These are phyloP conservation scores for Myrmecobius fasciatus DNA, from an alignment of 2,113 vertebrate genomes.

Conservation along the genomic window DNA sequence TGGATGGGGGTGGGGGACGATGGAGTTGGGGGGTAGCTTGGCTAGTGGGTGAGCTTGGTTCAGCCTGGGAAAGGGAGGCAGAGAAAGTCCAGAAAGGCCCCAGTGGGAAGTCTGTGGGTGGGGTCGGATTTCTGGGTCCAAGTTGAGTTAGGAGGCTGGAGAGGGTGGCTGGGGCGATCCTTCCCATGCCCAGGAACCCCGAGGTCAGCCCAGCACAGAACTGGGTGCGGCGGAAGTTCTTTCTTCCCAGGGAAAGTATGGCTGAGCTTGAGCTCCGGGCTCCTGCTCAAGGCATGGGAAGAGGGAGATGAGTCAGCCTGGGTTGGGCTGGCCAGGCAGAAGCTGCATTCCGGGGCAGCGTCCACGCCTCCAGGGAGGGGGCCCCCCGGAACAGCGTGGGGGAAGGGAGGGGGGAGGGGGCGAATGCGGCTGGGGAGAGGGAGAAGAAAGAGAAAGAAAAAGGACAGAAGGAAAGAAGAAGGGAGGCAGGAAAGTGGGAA, in stretches of 20 bases:
- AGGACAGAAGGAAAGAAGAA: background rate
- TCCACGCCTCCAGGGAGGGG: background rate
- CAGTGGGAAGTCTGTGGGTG: background rate
- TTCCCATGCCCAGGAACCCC: background rate
- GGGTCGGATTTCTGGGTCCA: too few species aligned
- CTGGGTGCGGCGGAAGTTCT: background rate
- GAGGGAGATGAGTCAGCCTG: constrained; percentile 65
- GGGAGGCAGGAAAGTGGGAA: too few species aligned
- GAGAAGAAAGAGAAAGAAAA: background rate
- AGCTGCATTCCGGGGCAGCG: constrained; percentile 57
- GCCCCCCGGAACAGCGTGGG: background rate
- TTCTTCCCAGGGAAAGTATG: background rate
- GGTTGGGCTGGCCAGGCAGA: constrained; percentile 33
- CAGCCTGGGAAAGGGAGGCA: background rate
- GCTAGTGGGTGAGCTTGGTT: too few species aligned
- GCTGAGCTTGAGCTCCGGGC: background rate
- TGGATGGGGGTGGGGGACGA: too few species aligned
- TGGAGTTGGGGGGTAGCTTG: too few species aligned
- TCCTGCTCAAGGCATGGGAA: background rate
- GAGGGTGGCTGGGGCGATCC: background rate
- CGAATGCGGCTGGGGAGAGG: background rate
- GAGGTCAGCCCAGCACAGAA: background rate
- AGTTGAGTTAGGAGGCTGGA: background rate
- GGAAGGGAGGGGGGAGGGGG: background rate
- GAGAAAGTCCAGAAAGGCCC: background rate